Percentiles rank a stretch among this genome's conserved stretches.
phyloP scores from a whole-genome alignment of 2,888 invertebrate genomes.

The Polydrusus tereticollis region DNA sequence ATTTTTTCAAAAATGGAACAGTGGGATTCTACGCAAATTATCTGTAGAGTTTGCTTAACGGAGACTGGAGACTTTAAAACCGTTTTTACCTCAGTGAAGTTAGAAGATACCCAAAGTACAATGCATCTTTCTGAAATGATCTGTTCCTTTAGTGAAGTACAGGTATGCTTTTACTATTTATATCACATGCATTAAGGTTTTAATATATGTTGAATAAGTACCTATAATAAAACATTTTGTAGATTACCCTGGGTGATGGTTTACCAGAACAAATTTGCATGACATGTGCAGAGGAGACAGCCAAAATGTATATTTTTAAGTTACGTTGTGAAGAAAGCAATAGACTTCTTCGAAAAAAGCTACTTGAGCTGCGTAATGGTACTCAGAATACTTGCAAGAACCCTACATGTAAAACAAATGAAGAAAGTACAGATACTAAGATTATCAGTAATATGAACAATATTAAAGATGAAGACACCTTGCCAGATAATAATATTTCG shows the following conservation, averaged over 20 bases:
- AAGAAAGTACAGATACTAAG: constrained; percentile 4
- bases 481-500: constrained; percentile 12
- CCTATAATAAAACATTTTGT: constrained; percentile 48
- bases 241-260: constrained; percentile 69
- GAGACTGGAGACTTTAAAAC: constrained; percentile 64
- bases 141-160: constrained; percentile 63
- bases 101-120: constrained; percentile 58
- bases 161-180: constrained; percentile 57
- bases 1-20: constrained; percentile 56
- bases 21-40: constrained; percentile 53
- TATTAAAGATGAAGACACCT: constrained; percentile 1
- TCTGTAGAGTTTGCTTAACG: constrained; percentile 64
- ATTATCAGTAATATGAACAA: neutral
- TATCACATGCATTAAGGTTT: neutral
- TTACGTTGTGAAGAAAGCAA: constrained; percentile 68
- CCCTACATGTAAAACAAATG: neutral
- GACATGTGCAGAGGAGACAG: constrained; percentile 69
- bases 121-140: constrained; percentile 66
- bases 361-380: neutral
- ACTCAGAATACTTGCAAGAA: neutral
- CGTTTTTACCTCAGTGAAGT: constrained; percentile 59
- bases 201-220: neutral
- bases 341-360: constrained; percentile 60
- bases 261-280: constrained; percentile 74
- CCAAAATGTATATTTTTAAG: constrained; percentile 69